Evolutionary conservation across 2,113 vertebrate species (phyloP), one percentile per base, ranked within the genome.

Genomic region (Silurus glanis): DNA sequence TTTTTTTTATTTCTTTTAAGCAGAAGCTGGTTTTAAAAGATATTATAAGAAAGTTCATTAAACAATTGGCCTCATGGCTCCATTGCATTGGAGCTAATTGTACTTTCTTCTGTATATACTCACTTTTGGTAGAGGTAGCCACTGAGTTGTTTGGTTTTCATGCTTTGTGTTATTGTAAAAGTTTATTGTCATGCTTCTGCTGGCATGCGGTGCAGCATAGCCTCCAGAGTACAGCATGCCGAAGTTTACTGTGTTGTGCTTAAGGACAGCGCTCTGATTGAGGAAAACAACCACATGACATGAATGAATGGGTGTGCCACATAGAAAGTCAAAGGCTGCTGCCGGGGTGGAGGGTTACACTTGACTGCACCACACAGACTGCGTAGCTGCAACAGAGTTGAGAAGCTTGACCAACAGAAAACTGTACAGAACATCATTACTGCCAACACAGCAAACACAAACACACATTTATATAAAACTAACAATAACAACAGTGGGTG

Each of bases 241-340:
- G 97, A 99, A 97, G 96, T 97, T 98, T 97, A 99, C 97, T 96
- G 97, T 99, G 97, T 98, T 97, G 98, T 98, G 98, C 97, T 99
- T 99, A 97, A 98, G 97, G 97, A 97, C 97, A 96, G 97, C 97
- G 95, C 96, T 99, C 98, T 99, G 97, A 98, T 97, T 98, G 97
- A 98, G 97, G 96, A 95, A 98, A 96, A 98, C 96, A 98, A 98
- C 95, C 96, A 98, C 94, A 96, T 96, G 97, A 98, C 96, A 97
- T 95, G 96, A 93, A 92, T 94, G 91, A 96, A 96, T 97, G 95
- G 95, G 90, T 88, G 86, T 80, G 83, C 59, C 86, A 86, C 82
- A 89, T 82, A 91, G 74, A 90, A 88, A 86, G 79, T 87, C 88
- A 87, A 72, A 90, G 88, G 86, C 49, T 88, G 89, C 80, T 75